Percentiles rank a stretch among this genome's conserved stretches.
Evolutionary conservation across 2,797 vertebrate species (phyloP).

Genomic region (Cuniculus paca): DNA sequence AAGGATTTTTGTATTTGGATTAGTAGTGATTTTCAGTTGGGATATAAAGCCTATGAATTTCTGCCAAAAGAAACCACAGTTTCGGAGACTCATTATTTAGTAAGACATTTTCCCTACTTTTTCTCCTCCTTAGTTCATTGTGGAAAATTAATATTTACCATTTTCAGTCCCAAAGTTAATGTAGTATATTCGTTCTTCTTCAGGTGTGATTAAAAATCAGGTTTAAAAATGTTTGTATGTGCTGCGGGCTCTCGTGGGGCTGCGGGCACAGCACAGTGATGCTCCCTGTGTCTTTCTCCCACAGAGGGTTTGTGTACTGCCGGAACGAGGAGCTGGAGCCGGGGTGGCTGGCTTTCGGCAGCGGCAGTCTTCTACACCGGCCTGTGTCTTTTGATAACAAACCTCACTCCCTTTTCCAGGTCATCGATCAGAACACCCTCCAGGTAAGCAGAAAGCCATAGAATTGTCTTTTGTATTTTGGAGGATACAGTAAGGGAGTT

Average conservation of each 20-base stretch:
- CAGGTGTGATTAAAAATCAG: conserved; percentile 8
- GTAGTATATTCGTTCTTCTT: neutral
- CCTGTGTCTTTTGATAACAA: conserved; percentile 98
- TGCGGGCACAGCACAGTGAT: too few relatives aligned
- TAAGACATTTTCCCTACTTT: conserved; percentile 27
- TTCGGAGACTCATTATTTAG: conserved; percentile 42
- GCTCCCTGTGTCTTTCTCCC: neutral
- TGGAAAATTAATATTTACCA: conserved; percentile 58
- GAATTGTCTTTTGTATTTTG: neutral
- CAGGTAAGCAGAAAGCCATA: conserved; percentile 91
- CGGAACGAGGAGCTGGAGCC: conserved; percentile 98
- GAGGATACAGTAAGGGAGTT: neutral
- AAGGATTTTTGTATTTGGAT: conserved; percentile 46
- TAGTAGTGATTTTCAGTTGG: conserved; percentile 35
- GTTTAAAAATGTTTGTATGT: neutral
- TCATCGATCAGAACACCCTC: conserved; percentile 97
- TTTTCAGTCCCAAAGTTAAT: neutral
- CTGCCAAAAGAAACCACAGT: conserved; percentile 47
- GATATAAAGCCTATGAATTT: conserved; percentile 53
- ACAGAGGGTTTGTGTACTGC: conserved; percentile 98
- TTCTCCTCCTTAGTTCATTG: neutral
- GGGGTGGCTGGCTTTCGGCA: conserved; percentile 96
- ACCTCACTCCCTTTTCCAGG: conserved; percentile 98
- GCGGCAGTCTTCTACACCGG: conserved; percentile 94
- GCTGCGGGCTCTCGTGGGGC: neutral